A percentile compares a stretch with the other conserved stretches of the same genome.
Evolutionary conservation across 2,113 vertebrate species (phyloP).

Genomic region (Gallinago jamesoni): DNA sequence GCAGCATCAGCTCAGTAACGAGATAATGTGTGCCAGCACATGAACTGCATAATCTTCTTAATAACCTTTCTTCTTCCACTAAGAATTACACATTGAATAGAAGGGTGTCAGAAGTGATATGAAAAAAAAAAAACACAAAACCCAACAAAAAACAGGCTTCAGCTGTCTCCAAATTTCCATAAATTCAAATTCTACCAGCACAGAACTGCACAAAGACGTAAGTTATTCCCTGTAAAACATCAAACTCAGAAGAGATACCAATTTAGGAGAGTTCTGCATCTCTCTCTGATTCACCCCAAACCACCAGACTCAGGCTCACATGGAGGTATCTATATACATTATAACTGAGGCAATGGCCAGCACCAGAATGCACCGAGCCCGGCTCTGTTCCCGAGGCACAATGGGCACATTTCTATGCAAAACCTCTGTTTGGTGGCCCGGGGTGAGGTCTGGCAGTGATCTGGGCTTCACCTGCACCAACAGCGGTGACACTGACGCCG

Average conservation of each 20-base stretch:
- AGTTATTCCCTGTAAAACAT: rapidly evolving
- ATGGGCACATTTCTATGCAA: rapidly evolving
- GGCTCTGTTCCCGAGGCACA: background rate
- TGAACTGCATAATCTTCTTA: background rate
- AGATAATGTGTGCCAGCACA: background rate
- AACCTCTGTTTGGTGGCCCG: background rate
- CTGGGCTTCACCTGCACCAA: background rate
- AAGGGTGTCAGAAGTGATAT: background rate
- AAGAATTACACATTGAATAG: background rate
- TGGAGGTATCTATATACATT: rapidly evolving
- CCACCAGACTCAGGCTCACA: rapidly evolving
- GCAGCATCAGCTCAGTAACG: constrained; percentile 6
- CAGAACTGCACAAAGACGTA: background rate
- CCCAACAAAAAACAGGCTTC: background rate
- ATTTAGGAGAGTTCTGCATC: background rate
- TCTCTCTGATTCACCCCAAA: background rate
- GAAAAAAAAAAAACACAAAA: too few relatives aligned
- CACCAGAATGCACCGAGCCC: rapidly evolving
- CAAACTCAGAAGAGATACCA: background rate
- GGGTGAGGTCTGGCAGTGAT: background rate
- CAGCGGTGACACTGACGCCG: background rate
- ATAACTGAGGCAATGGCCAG: background rate
- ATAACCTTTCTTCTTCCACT: constrained; percentile 35
- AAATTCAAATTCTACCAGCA: background rate
- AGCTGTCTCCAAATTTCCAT: background rate